These are phyloP conservation scores for Coccyzus lansbergi DNA, from an alignment of 2,797 vertebrate species.

Conservation along the genomic window DNA sequence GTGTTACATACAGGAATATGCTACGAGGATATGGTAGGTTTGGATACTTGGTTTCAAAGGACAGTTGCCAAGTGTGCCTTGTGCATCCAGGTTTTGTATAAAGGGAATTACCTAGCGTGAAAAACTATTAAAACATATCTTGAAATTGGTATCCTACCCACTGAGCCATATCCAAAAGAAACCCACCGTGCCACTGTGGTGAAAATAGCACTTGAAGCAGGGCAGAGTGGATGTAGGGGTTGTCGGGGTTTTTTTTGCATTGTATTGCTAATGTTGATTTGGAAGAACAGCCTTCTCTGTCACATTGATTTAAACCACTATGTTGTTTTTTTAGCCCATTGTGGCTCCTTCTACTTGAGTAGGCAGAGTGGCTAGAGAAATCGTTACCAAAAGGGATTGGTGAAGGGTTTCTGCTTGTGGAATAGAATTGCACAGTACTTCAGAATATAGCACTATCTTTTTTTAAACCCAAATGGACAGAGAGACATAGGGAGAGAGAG, in stretches of 20 bases:
- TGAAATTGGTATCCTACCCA: not conserved
- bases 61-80: not conserved
- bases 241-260: not conserved
- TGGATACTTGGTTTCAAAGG: not conserved
- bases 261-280: not conserved
- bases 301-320: not conserved
- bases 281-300: not conserved
- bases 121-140: not conserved
- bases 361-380: not conserved
- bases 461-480: not conserved
- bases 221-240: not conserved
- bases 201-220: not conserved
- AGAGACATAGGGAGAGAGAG: not conserved
- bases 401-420: not conserved
- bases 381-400: fast-evolving
- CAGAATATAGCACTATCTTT: not conserved
- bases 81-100: not conserved
- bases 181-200: not conserved
- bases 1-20: not conserved
- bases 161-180: not conserved
- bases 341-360: not conserved
- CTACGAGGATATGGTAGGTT: not conserved
- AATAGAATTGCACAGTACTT: not conserved
- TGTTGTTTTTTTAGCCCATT: not conserved
- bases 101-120: not conserved